Conservation (phyloP, 2,113 vertebrate species). For the Nothobranchius kuhntae region DNA sequence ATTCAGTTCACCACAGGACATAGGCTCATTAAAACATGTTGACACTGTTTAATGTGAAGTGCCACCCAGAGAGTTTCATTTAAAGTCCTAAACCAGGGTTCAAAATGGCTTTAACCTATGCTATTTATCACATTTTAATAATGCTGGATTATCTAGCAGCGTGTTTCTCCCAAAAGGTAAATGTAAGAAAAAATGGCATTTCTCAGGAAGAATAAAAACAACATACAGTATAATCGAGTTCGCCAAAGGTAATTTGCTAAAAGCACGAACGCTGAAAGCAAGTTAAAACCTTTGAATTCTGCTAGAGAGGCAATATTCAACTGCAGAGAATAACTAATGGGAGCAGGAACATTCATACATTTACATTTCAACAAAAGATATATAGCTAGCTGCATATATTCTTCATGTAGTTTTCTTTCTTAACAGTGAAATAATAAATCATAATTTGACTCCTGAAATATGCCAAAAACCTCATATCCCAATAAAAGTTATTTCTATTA, state of each 20-base stretch:
- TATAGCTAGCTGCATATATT: not conserved
- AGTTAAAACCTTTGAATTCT: conserved; percentile 67
- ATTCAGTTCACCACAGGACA: conserved; percentile 38
- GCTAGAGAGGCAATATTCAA: conserved; percentile 66
- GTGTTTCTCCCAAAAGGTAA: conserved; percentile 28
- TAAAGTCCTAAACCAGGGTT: conserved; percentile 30
- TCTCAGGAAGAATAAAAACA: conserved; percentile 31
- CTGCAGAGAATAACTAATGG: conserved; percentile 40
- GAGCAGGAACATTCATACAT: not conserved
- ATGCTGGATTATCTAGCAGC: conserved; percentile 7
- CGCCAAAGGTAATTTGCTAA: conserved; percentile 66
- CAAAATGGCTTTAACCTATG: conserved; percentile 29
- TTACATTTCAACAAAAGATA: not conserved
- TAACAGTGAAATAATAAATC: not conserved
- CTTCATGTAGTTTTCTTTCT: not conserved
- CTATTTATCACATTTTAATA: conserved; percentile 48
- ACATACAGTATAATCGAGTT: conserved; percentile 56
- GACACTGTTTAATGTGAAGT: conserved; percentile 51
- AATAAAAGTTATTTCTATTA: too few relatives aligned
- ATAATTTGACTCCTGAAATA: too few relatives aligned
- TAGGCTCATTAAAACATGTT: conserved; percentile 63
- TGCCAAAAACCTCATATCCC: too few relatives aligned
- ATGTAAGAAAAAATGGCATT: conserved; percentile 56
- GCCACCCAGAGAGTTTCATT: conserved; percentile 30
- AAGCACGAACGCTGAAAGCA: conserved; percentile 56